These are phyloP conservation scores for Bergia sp. DNA, from an alignment of 92 coral and sea anemone genomes.

Conservation along the genomic window DNA sequence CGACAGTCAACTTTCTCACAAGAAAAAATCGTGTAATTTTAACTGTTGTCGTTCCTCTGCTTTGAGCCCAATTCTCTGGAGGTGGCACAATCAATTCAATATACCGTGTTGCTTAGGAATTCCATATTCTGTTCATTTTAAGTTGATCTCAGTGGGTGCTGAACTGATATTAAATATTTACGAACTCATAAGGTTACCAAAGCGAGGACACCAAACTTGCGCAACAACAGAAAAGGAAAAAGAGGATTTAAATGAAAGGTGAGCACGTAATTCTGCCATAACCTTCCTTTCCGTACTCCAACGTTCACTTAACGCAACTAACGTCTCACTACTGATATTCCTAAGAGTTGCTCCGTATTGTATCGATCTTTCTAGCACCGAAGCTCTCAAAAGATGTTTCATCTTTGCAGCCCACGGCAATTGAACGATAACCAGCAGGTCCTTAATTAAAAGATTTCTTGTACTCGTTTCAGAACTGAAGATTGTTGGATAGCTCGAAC, in stretches of 20 bases:
- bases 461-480: background rate
- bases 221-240: background rate
- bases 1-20: background rate
- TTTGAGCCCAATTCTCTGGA: background rate
- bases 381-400: background rate
- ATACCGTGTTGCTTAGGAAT: background rate
- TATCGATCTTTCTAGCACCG: background rate
- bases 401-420: background rate
- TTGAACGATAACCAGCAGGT: background rate
- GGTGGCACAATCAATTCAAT: background rate
- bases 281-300: too few species aligned
- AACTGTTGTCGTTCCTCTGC: background rate
- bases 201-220: background rate
- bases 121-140: background rate
- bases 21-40: background rate
- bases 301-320: background rate
- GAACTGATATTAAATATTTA: too few species aligned
- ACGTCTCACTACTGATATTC: background rate
- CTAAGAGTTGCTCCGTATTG: background rate
- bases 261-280: background rate
- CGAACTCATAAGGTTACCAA: background rate
- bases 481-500: background rate
- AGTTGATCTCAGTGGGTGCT: background rate
- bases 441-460: background rate
- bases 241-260: background rate